phyloP scores from a whole-genome alignment of 2,113 vertebrate genomes.

The Silurus glanis region DNA sequence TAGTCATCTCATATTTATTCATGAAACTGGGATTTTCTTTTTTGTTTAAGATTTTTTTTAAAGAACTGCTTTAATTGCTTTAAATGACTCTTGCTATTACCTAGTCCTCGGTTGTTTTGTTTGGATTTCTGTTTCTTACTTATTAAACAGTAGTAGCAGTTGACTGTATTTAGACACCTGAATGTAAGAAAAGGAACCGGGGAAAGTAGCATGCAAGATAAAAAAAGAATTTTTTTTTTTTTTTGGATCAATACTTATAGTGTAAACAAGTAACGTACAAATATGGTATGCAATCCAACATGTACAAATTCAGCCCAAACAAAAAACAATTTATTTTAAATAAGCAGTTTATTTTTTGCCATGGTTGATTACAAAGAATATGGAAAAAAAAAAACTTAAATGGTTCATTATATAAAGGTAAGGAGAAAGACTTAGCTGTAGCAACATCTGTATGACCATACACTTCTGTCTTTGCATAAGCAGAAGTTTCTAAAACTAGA shows the following conservation, averaged over 20 bases:
- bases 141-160: not conserved
- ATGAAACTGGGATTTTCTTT: too few relatives aligned
- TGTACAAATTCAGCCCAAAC: not conserved
- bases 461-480: not conserved
- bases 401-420: not conserved
- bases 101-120: not conserved
- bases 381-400: not conserved
- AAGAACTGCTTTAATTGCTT: not conserved
- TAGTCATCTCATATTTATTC: not conserved
- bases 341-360: constrained; percentile 34
- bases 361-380: not conserved
- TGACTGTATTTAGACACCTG: not conserved
- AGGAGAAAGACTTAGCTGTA: not conserved
- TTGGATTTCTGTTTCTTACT: not conserved
- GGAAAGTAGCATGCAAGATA: not conserved
- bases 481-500: not conserved
- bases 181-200: not conserved
- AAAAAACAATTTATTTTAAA: not conserved
- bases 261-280: not conserved
- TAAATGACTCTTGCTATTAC: not conserved
- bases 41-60: too few relatives aligned
- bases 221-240: not conserved
- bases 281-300: not conserved
- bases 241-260: not conserved
- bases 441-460: not conserved